phyloP scores from a whole-genome alignment of 2,113 vertebrate genomes.

The Cettia cetti region DNA sequence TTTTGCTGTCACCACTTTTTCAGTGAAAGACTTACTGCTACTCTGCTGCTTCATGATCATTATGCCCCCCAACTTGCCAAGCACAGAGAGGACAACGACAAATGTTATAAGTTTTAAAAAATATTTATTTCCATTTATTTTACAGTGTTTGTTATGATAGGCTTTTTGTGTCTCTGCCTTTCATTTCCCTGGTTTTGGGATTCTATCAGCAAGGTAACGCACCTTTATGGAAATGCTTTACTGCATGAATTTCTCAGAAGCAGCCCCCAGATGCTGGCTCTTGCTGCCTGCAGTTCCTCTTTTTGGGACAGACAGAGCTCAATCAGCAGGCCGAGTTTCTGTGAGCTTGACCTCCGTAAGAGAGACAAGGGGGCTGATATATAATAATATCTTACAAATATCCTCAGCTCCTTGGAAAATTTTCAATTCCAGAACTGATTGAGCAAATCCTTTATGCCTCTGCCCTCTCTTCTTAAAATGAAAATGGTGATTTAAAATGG shows the following conservation, averaged over 20 bases:
- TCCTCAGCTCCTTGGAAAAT: conserved; percentile 9
- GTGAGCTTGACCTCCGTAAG: not conserved
- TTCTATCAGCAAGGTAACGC: not conserved
- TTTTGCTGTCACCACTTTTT: not conserved
- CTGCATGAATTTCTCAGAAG: not conserved
- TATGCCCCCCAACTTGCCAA: rapidly evolving
- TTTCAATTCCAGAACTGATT: conserved; percentile 6
- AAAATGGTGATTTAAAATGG: not conserved
- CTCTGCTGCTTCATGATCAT: not conserved
- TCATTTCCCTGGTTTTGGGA: not conserved
- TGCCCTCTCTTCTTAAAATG: not conserved
- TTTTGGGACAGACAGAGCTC: not conserved
- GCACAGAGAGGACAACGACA: not conserved
- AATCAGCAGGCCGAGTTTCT: not conserved
- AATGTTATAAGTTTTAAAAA: not conserved
- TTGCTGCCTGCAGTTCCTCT: not conserved
- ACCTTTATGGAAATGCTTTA: not conserved
- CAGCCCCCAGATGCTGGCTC: not conserved
- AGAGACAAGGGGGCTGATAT: not conserved
- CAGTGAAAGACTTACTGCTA: not conserved
- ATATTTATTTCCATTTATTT: not conserved
- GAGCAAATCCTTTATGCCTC: not conserved
- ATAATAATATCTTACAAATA: not conserved
- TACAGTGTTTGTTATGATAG: not conserved
- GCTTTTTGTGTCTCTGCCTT: not conserved